Evolutionary conservation across 2,113 vertebrate species (phyloP).

Genomic region (Barnardius zonarius): DNA sequence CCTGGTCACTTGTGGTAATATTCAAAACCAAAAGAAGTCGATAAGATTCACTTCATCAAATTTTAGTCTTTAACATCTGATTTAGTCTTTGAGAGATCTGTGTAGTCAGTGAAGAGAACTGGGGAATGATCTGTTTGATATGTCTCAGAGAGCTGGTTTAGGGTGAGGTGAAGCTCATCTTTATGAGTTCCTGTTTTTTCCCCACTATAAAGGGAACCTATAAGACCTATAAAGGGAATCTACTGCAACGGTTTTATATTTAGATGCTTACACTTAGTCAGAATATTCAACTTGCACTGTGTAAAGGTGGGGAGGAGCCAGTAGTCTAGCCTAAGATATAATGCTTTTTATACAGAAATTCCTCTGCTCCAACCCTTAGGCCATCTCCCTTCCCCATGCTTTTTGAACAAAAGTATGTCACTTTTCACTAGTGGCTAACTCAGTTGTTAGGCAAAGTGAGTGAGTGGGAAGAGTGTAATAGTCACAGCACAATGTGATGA

Average conservation of each 20-base stretch:
- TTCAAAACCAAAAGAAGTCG: not conserved
- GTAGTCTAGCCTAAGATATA: not conserved
- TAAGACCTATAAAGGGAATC: not conserved
- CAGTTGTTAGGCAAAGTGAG: not conserved
- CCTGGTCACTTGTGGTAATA: not conserved
- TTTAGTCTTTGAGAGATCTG: not conserved
- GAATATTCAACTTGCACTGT: not conserved
- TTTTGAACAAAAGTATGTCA: conserved; percentile 15
- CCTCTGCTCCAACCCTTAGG: not conserved
- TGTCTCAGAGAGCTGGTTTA: not conserved
- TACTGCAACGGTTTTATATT: not conserved
- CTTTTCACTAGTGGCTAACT: conserved; percentile 31
- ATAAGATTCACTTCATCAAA: not conserved
- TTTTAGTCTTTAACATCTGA: not conserved
- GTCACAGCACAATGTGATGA: conserved; percentile 45
- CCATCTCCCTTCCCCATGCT: not conserved
- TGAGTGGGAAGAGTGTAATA: conserved; percentile 38
- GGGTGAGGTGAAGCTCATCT: not conserved
- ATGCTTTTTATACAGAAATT: not conserved
- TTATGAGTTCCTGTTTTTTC: not conserved
- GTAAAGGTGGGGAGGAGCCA: not conserved
- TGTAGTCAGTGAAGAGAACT: not conserved
- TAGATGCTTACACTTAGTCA: not conserved
- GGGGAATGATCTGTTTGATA: not conserved
- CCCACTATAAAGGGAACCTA: not conserved